These are phyloP conservation scores for Prunella himalayana DNA, from an alignment of 2,113 vertebrate species.

Conservation along the genomic window DNA sequence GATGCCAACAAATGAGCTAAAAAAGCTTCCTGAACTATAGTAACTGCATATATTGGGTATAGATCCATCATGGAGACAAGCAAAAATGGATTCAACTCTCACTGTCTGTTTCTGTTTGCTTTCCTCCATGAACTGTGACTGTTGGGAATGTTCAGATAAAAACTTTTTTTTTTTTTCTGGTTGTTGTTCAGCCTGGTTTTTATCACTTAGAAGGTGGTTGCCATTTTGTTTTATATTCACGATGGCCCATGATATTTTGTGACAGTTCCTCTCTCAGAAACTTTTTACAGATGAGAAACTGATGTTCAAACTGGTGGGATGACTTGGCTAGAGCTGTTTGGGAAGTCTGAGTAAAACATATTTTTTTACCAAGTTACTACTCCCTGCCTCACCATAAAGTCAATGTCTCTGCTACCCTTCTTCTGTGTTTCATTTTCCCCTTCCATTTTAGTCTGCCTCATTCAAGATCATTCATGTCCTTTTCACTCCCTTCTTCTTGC, in stretches of 20 bases:
- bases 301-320: background rate
- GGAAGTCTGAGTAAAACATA: background rate
- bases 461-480: background rate
- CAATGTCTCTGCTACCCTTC: background rate
- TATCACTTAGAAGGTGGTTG: background rate
- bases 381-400: background rate
- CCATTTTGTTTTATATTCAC: background rate
- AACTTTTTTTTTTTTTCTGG: background rate
- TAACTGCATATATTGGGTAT: background rate
- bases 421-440: background rate
- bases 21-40: background rate
- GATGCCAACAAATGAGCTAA: background rate
- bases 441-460: background rate
- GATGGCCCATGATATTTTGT: background rate
- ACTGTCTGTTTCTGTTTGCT: background rate
- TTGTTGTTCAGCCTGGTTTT: background rate
- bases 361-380: background rate
- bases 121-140: background rate
- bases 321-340: background rate
- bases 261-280: background rate
- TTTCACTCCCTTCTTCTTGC: background rate
- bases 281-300: background rate
- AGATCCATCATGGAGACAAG: background rate
- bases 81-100: background rate
- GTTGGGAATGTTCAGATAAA: background rate